Percentiles rank a stretch among this genome's conserved stretches.
These are phyloP conservation scores for Cebidichthys violaceus DNA, from an alignment of 2,113 vertebrate genomes.

Conservation along the genomic window DNA sequence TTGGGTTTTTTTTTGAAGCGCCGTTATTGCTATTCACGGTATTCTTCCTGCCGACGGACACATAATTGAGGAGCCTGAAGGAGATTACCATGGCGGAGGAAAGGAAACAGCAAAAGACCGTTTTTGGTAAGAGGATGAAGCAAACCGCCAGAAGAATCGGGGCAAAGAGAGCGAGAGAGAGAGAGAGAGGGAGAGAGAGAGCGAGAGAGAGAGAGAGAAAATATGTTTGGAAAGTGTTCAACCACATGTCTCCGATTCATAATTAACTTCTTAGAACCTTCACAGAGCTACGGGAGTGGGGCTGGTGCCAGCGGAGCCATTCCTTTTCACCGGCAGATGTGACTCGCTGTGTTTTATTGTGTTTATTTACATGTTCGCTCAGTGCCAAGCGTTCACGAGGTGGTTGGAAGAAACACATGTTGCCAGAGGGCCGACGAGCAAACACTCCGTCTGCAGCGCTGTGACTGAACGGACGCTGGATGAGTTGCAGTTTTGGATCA, in stretches of 20 bases:
- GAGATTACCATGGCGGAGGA: slow-evolving; percentile 62
- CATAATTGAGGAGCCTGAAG: slow-evolving; percentile 78
- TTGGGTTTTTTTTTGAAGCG: slow-evolving; percentile 79
- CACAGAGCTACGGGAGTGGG: slow-evolving; percentile 68
- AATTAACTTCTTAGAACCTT: slow-evolving; percentile 82
- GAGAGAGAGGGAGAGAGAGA: slow-evolving; percentile 19
- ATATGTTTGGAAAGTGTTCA: slow-evolving; percentile 76
- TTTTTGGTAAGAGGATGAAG: slow-evolving; percentile 42
- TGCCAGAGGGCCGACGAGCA: slow-evolving; percentile 50
- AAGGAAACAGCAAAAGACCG: slow-evolving; percentile 51
- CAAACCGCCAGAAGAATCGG: slow-evolving; percentile 51
- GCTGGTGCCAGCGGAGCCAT: slow-evolving; percentile 65
- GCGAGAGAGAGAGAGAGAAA: slow-evolving; percentile 37
- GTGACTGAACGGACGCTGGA: slow-evolving; percentile 30
- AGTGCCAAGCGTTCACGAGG: slow-evolving; percentile 54
- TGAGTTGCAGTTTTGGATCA: slow-evolving; percentile 30
- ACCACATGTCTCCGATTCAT: slow-evolving; percentile 78
- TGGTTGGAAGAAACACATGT: slow-evolving; percentile 68
- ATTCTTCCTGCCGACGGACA: slow-evolving; percentile 74
- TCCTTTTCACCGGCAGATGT: slow-evolving; percentile 76
- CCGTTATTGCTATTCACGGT: slow-evolving; percentile 81
- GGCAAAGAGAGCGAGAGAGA: slow-evolving; percentile 26
- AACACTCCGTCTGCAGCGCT: slow-evolving; percentile 63
- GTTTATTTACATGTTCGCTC: slow-evolving; percentile 79
- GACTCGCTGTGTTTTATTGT: slow-evolving; percentile 76